phyloP scores from a whole-genome alignment of 2,113 vertebrate species.

The Tachycineta bicolor region DNA sequence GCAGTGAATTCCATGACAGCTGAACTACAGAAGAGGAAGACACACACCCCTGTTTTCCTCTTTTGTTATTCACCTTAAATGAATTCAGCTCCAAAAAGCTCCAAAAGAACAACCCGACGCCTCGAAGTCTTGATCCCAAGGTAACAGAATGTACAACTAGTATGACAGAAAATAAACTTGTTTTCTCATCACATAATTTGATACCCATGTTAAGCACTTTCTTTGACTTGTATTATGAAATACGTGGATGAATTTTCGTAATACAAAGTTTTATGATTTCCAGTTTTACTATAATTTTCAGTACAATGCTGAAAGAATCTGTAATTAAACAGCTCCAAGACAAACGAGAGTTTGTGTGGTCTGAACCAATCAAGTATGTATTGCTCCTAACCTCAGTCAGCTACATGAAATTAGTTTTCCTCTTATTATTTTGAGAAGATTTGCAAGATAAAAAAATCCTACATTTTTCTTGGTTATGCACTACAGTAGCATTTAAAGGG shows the following conservation, averaged over 20 bases:
- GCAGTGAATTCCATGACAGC: neutral
- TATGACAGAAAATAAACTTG: neutral
- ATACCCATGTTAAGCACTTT: neutral
- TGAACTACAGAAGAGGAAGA: neutral
- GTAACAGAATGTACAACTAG: neutral
- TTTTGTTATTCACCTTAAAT: neutral
- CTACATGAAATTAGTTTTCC: neutral
- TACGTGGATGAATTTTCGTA: neutral
- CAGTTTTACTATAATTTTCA: neutral
- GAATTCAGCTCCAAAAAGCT: neutral
- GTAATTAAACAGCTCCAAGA: slow-evolving; percentile 16
- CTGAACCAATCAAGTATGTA: neutral
- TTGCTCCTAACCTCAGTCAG: neutral
- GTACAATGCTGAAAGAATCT: neutral
- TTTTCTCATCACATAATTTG: neutral
- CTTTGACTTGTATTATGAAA: neutral
- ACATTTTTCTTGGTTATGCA: neutral
- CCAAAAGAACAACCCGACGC: neutral
- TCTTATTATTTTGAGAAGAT: neutral
- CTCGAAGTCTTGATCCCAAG: neutral
- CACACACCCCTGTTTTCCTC: neutral
- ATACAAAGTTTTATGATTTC: neutral
- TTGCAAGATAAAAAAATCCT: neutral
- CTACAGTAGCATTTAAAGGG: neutral
- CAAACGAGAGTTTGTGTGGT: slow-evolving; percentile 30